Evolutionary conservation across 2,113 vertebrate species (phyloP).

Genomic region (Paradoxurus hermaphroditus): DNA sequence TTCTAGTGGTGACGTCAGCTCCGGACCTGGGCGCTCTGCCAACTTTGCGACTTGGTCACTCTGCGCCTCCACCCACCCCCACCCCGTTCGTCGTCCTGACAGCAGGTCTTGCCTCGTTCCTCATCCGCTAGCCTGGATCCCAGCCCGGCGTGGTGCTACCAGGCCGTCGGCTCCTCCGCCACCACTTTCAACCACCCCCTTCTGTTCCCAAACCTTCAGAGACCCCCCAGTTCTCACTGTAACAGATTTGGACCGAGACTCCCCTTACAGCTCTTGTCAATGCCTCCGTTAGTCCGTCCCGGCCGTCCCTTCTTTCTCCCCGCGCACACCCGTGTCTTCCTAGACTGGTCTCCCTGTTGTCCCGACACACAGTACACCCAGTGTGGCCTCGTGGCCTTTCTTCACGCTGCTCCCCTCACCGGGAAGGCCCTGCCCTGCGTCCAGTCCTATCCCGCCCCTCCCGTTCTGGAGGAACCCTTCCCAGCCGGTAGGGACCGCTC

Average conservation of each 20-base stretch:
- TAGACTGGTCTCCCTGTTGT: not conserved
- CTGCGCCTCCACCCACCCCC: no score
- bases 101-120: not conserved
- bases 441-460: not conserved
- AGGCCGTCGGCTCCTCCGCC: not conserved
- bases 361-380: not conserved
- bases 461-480: not conserved
- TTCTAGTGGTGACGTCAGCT: not conserved
- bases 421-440: not conserved
- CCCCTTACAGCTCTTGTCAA: not conserved
- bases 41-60: not conserved
- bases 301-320: not conserved
- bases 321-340: not conserved
- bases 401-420: rapidly evolving
- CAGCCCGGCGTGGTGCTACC: not conserved
- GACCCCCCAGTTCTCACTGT: not conserved
- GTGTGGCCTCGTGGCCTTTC: not conserved
- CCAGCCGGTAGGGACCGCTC: not conserved
- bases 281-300: rapidly evolving
- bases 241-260: not conserved
- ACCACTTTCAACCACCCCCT: not conserved
- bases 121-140: not conserved
- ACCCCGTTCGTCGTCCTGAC: not conserved
- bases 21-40: not conserved
- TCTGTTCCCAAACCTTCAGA: not conserved